Conservation (phyloP, 2,113 vertebrate genomes). For the Acinonyx jubatus region DNA sequence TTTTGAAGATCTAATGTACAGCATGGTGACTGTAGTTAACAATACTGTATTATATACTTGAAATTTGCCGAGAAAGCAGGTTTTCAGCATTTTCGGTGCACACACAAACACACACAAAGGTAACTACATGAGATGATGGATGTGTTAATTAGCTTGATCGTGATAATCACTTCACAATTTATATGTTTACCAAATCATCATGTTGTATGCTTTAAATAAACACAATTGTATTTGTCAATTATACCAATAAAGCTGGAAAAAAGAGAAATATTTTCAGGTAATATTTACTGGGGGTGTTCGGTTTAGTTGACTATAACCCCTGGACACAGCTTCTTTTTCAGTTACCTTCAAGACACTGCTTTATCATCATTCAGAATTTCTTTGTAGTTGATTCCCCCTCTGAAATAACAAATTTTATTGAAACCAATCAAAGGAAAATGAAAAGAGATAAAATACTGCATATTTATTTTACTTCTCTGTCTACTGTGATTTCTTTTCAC, state of each 20-base stretch:
- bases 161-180: background rate
- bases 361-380: background rate
- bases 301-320: background rate
- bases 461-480: constrained; percentile 16
- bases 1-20: background rate
- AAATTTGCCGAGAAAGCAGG: background rate
- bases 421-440: background rate
- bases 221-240: background rate
- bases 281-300: background rate
- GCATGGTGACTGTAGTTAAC: background rate
- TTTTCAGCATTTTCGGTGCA: background rate
- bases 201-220: background rate
- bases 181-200: background rate
- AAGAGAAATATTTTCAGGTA: background rate
- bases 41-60: background rate
- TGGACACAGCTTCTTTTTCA: background rate
- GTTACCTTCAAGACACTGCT: background rate
- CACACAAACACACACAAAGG: background rate
- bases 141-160: background rate
- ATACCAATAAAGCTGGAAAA: background rate
- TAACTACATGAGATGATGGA: background rate
- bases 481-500: background rate
- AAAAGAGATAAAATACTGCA: background rate
- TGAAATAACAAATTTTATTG: background rate
- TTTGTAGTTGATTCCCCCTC: background rate